Evolutionary conservation across 2,113 vertebrate species (phyloP), one percentile per base, ranked within the genome.

Genomic region (Passer montanus): DNA sequence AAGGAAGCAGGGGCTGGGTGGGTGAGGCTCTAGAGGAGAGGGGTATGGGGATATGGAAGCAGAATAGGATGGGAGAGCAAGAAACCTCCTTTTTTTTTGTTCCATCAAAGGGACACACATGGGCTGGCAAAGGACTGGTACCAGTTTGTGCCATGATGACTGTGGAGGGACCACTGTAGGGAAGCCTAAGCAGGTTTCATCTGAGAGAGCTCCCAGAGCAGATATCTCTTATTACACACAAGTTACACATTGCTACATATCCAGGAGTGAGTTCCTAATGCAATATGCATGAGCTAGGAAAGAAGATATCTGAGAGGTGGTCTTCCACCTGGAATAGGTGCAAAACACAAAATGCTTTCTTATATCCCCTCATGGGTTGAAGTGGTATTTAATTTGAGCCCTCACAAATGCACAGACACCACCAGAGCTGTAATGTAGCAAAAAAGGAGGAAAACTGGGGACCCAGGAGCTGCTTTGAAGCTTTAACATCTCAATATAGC

Each of bases 31-130:
- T 19, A 27, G 49, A 22, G 46, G n/a, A 22, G 18, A 44, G 19
- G 3, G 6, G 1, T 30, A 5, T 9, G 33, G 22, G 5, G 10
- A 37, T 84, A 30, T 2, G 6, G 46, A 60, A 73, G 10, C 7
- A 30, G 37, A 73, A 39, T 4, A 55, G 59, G 14, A 21, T 30
- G 19, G 35, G 28, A 83, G 28, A 26, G 13, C 19, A 73, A n/a
- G n/a, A 13, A 87, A 3, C 20, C 43, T 43, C 15, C 6, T 33
- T 78, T 76, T 46, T 37, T 46, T 77, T 46, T 27, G 30, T 46
- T 41, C 41, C 27, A 7, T 27, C 24, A 7, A 19, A 37, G 41
- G 6, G 7, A 2, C 27, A 49, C 1, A 1, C 0, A 0, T 18
- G 16, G 49, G 33, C 55, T 64, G 35, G 30, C 0, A 0, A 20